Evolutionary conservation across 2,113 vertebrate species (phyloP), one percentile per base, ranked within the genome.

Genomic region (Coracopsis vasa): DNA sequence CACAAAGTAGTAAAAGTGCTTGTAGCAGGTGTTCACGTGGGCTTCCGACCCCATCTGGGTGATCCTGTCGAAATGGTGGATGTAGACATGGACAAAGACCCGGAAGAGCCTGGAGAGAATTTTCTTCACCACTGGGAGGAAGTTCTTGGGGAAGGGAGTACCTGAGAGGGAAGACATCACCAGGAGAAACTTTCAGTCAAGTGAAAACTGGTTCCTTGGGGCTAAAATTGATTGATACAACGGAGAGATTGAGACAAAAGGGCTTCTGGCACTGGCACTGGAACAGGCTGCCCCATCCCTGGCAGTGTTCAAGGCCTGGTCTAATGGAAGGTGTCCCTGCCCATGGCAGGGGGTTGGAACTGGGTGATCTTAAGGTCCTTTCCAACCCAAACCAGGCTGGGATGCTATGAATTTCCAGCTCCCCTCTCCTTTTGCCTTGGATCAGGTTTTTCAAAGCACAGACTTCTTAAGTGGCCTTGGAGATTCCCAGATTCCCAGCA

Each of bases 1-100:
- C 89, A 99, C 99, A 29, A 99, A 99, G 97, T 99, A 99, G 98
- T 99, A 99, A 97, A 99, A 99, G 98, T 99, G 99, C 98, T 99
- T 99, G 98, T 99, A 99, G 98, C 99, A 99, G 96, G 99, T 99
- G 96, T 99, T 99, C 67, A 99, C 99, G 2, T 99, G 99, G 19
- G 99, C 99, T 96, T 99, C 99, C 0, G 99, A 99, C 37, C 99
- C 99, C 99, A 99, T 99, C 96, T 99, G 99, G 62, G 98, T 98
- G 61, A 99, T 99, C 7, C 99, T 98, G 97, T 99, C 99, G 0
- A 99, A 99, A 92, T 99, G 99, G 97, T 99, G 99, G 97, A 99
- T 99, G 98, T 99, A 99, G 91, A 99, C 99, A 0, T 99, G 99
- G 56, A 99, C 99, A 33, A 99, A 99, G 77, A 99, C 99, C 1